A percentile compares a stretch with the other conserved stretches of the same genome.
Evolutionary conservation across 2,113 vertebrate species (phyloP).

Genomic region (Clarias gariepinus): DNA sequence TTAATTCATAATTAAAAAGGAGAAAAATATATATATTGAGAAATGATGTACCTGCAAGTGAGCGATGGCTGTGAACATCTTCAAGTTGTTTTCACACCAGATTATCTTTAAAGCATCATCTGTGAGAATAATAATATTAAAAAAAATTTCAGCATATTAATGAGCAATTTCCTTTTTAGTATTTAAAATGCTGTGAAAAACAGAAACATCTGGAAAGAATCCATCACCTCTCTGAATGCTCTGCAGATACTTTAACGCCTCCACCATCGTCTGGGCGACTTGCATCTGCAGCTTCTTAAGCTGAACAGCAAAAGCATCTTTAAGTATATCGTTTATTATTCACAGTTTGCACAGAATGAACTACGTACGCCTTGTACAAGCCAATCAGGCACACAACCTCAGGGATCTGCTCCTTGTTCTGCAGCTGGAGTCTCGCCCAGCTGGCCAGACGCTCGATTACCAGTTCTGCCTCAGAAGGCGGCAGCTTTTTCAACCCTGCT

Average conservation of each 20-base stretch:
- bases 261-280: slow-evolving; percentile 78
- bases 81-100: slow-evolving; percentile 77
- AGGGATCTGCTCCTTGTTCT: slow-evolving; percentile 75
- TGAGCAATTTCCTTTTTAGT: background rate
- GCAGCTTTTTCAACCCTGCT: slow-evolving; percentile 76
- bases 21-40: background rate
- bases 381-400: slow-evolving; percentile 57
- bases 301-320: slow-evolving; percentile 61
- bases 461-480: slow-evolving; percentile 72
- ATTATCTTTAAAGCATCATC: slow-evolving; percentile 81
- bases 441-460: slow-evolving; percentile 78
- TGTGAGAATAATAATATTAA: slow-evolving; percentile 60
- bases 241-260: slow-evolving; percentile 80
- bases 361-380: background rate
- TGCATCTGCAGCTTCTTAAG: slow-evolving; percentile 76
- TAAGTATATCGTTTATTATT: background rate
- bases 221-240: slow-evolving; percentile 78
- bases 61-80: slow-evolving; percentile 80
- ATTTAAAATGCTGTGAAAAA: background rate
- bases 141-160: background rate
- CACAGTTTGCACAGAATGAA: background rate
- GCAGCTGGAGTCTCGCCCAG: slow-evolving; percentile 81
- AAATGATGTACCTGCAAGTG: slow-evolving; percentile 79
- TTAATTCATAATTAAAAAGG: background rate
- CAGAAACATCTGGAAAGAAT: no score